A percentile compares a stretch with the other conserved stretches of the same genome.
phyloP scores from a whole-genome alignment of 2,797 vertebrate genomes.

The Mormyrops boulengeri region DNA sequence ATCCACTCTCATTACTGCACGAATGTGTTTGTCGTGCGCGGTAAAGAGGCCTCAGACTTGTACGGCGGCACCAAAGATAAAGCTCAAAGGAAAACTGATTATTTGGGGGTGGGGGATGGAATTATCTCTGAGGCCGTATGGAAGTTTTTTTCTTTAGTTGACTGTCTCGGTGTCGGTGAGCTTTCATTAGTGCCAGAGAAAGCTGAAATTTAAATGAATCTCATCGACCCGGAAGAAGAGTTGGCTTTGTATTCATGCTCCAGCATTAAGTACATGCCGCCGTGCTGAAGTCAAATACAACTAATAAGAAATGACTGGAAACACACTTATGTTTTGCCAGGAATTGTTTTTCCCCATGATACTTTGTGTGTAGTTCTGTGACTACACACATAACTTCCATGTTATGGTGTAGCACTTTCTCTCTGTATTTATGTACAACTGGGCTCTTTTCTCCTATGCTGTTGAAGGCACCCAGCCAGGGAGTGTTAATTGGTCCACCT shows the following conservation, averaged over 20 bases:
- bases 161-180: neutral
- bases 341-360: neutral
- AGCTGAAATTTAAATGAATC: neutral
- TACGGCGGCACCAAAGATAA: neutral
- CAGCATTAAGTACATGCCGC: neutral
- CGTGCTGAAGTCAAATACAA: neutral
- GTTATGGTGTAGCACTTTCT: neutral
- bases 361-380: neutral
- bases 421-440: neutral
- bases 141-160: neutral
- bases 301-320: neutral
- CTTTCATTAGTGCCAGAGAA: conserved; percentile 7
- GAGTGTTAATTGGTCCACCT: neutral
- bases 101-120: neutral
- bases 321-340: neutral
- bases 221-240: neutral
- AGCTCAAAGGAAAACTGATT: conserved; percentile 8
- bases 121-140: neutral
- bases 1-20: conserved; percentile 20
- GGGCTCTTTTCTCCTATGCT: neutral
- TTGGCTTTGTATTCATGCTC: neutral
- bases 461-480: neutral
- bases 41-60: conserved; percentile 12
- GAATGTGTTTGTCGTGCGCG: neutral
- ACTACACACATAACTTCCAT: neutral